Evolutionary conservation across 2,888 invertebrate species (phyloP), one percentile per base, ranked within the genome.

Genomic region (Miltochrista miniata): DNA sequence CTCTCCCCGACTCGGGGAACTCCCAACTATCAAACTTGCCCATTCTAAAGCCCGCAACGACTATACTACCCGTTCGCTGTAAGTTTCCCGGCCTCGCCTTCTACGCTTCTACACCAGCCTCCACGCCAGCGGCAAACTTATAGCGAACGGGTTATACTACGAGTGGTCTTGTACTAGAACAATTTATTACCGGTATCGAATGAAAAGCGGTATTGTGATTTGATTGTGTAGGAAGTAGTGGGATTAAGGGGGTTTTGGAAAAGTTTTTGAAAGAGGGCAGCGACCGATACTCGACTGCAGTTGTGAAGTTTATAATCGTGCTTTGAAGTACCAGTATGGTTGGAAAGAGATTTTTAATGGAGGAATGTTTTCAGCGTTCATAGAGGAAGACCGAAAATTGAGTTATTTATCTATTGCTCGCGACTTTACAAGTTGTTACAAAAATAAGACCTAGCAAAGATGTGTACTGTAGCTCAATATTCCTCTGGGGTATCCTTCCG

Each of bases 141-240:
- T n/a, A n/a, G n/a, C n/a, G n/a, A n/a, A n/a, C n/a, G n/a, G n/a
- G n/a, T n/a, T 68, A 64, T 60, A 57, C 51, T 54, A 56, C 50
- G 51, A 51, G 54, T 47, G 59, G 46, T 54, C 57, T 51, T 52
- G 56, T 64, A 66, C 61, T 52, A 38, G 51, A 68, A 60, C 72
- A 62, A 74, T 74, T 74, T 72, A 72, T 74, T 67, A 57, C 55
- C 34, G 38, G 56, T 59, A 39, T 53, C 40, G 35, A 44, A 39
- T 56, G 51, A 47, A 47, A 31, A 33, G 42, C 34, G 40, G 45
- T 42, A 41, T 45, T 51, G 51, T 45, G 46, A 42, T 42, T 46
- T 51, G 42, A 51, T 46, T 51, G 45, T 45, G 30, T 40, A 18
- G 11, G 24, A 41, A 43, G 24, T 33, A 9, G 18, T n/a, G 11